A percentile compares a stretch with the other conserved stretches of the same genome.
Evolutionary conservation across 2,797 vertebrate species (phyloP).

Genomic region (Buceros bicornis): DNA sequence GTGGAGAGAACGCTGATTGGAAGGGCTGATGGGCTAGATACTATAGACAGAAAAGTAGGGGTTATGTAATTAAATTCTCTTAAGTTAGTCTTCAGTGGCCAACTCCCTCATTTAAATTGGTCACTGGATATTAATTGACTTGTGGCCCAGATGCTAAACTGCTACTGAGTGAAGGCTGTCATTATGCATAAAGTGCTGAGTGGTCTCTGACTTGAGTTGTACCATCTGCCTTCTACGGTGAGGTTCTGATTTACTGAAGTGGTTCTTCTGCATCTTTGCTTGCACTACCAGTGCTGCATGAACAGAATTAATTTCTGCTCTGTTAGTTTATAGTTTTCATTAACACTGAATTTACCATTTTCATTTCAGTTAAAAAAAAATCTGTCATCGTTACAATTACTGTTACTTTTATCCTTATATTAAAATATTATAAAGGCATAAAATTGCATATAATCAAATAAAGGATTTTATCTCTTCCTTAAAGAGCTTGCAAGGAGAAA

Average conservation of each 20-base stretch:
- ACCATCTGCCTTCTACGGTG: neutral
- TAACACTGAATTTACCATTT: constrained; percentile 49
- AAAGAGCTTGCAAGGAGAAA: neutral
- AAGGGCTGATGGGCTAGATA: neutral
- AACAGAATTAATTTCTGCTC: constrained; percentile 8
- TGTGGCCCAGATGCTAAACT: neutral
- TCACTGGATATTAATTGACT: constrained; percentile 14
- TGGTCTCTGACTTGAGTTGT: neutral
- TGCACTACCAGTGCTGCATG: neutral
- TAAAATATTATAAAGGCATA: constrained; percentile 29
- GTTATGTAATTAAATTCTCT: neutral
- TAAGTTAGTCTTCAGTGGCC: neutral
- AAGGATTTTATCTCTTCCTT: constrained; percentile 27
- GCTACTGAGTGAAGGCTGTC: neutral
- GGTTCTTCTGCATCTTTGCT: neutral
- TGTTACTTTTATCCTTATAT: constrained; percentile 26
- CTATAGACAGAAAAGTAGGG: neutral
- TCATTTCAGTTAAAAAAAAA: constrained; percentile 32
- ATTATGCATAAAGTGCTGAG: neutral
- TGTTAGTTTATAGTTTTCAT: constrained; percentile 56
- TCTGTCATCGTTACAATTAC: constrained; percentile 16
- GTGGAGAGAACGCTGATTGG: neutral
- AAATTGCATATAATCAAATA: constrained; percentile 27
- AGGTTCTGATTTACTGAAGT: neutral
- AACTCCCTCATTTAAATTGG: neutral